Evolutionary conservation across 2,888 invertebrate genomes (phyloP).

Genomic region (Lepidochitona cinerea): DNA sequence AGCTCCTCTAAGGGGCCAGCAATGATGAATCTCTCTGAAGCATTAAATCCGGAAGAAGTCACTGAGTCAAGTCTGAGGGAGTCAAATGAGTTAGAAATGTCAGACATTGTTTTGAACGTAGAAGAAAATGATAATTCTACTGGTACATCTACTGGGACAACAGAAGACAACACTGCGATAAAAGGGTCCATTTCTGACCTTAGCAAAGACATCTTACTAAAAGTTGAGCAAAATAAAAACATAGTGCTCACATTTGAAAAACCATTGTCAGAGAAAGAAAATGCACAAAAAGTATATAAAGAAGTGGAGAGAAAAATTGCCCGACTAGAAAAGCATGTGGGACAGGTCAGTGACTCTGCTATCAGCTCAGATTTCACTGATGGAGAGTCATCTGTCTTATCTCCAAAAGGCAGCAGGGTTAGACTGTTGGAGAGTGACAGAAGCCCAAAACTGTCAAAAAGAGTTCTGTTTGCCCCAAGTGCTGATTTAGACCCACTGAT

Average conservation of each 20-base stretch:
- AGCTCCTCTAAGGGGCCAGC: no score
- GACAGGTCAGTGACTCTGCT: slow-evolving; percentile 61
- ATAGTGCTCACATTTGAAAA: not conserved
- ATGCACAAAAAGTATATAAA: slow-evolving; percentile 21
- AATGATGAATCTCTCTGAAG: no score
- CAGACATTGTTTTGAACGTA: no score
- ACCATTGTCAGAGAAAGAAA: not conserved
- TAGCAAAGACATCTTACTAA: not conserved
- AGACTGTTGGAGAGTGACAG: not conserved
- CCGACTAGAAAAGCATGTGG: slow-evolving; percentile 37
- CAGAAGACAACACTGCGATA: no score
- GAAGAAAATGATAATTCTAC: no score
- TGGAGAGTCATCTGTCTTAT: slow-evolving; percentile 49
- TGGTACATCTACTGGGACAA: no score
- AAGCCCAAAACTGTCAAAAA: not conserved
- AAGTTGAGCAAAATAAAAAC: not conserved
- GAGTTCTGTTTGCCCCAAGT: not conserved
- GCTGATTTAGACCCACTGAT: not conserved
- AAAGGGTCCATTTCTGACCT: not conserved
- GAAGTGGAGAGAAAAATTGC: slow-evolving; percentile 48
- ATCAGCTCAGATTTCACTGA: slow-evolving; percentile 65
- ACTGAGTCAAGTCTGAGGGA: no score
- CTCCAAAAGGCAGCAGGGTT: slow-evolving; percentile 33
- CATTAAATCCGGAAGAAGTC: no score
- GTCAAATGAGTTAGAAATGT: no score